Evolutionary conservation across 2,797 vertebrate genomes (phyloP).

Genomic region (Acrocephalus scirpaceus): DNA sequence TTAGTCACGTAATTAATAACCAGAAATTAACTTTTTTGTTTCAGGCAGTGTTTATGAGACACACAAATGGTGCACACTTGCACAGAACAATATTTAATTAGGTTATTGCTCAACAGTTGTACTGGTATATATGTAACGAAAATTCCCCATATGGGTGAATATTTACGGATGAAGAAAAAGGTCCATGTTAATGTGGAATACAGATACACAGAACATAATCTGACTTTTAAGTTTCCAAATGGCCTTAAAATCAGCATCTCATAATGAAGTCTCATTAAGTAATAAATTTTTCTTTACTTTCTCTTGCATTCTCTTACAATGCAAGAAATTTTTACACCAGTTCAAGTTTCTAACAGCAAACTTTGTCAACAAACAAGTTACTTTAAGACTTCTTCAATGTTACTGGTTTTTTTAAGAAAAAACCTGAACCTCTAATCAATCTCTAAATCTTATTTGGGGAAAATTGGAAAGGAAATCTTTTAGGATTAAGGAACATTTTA

Average conservation of each 20-base stretch:
- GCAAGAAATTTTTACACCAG: background rate
- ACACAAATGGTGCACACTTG: fast-evolving
- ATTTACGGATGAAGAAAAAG: background rate
- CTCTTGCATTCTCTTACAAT: background rate
- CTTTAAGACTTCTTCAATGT: background rate
- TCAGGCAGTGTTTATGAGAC: background rate
- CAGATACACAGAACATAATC: background rate
- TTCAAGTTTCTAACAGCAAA: background rate
- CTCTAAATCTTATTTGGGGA: background rate
- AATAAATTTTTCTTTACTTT: background rate
- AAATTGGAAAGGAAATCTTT: background rate
- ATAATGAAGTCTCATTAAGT: background rate
- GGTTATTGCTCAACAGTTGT: background rate
- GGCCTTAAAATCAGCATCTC: background rate
- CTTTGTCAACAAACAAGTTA: background rate
- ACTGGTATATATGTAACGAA: background rate
- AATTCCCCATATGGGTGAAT: background rate
- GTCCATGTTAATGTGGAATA: background rate
- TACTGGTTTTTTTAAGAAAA: background rate
- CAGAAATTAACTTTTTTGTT: background rate
- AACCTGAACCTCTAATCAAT: background rate
- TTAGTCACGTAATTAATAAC: background rate
- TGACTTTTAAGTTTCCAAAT: background rate
- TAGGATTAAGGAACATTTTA: background rate
- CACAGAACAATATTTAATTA: background rate